Evolutionary conservation across 2,797 vertebrate genomes (phyloP).

Genomic region (Macrochelys suwanniensis): DNA sequence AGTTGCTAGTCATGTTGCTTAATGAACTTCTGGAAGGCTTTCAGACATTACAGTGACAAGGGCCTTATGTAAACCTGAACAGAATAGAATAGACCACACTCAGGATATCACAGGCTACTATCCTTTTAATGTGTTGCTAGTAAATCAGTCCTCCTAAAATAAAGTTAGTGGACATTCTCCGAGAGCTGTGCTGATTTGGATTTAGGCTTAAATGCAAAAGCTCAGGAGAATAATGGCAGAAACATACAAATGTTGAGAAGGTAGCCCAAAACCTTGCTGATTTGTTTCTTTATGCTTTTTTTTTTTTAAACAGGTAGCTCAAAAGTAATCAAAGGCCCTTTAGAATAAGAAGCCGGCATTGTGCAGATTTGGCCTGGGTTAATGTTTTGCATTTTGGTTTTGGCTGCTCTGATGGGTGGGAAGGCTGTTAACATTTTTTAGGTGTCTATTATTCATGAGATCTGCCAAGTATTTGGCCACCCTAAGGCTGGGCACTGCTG

Average conservation of each 20-base stretch:
- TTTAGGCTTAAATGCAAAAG: not conserved
- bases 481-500: slow-evolving; percentile 28
- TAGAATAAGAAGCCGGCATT: not conserved
- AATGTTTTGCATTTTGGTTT: slow-evolving; percentile 25
- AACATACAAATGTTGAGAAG: not conserved
- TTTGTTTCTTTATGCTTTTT: not conserved
- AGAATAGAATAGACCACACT: not conserved
- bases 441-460: slow-evolving; percentile 42
- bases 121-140: not conserved
- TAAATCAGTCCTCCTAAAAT: slow-evolving; percentile 42
- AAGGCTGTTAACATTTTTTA: slow-evolving; percentile 25
- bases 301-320: not conserved
- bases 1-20: not conserved
- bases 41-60: not conserved
- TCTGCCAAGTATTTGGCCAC: not conserved
- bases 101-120: not conserved
- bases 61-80: not conserved
- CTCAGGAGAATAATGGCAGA: not conserved
- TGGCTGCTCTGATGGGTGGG: slow-evolving; percentile 12
- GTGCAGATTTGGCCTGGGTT: not conserved
- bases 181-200: not conserved
- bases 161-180: slow-evolving; percentile 8
- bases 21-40: not conserved
- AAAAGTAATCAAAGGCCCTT: not conserved
- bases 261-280: not conserved